Evolutionary conservation across 2,888 invertebrate species (phyloP).

Genomic region (Panorpa germanica): DNA sequence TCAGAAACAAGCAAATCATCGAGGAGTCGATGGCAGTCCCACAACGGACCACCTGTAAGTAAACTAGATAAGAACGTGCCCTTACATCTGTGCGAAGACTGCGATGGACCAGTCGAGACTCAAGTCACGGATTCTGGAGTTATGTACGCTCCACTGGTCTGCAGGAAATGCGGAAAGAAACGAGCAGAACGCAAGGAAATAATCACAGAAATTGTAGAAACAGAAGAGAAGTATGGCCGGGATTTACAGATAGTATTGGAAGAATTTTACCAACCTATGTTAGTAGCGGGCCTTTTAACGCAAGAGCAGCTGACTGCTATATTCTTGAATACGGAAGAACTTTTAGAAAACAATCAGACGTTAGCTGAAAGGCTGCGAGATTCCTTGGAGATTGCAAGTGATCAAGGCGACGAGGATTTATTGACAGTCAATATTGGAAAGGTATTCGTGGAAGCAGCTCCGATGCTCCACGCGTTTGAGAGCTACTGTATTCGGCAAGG

Average conservation of each 20-base stretch:
- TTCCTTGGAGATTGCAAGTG: slow-evolving; percentile 68
- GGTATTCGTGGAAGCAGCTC: slow-evolving; percentile 74
- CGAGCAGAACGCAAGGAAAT: slow-evolving; percentile 85
- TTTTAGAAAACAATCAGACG: slow-evolving; percentile 71
- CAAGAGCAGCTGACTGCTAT: slow-evolving; percentile 81
- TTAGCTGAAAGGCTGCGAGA: slow-evolving; percentile 74
- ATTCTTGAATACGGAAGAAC: slow-evolving; percentile 84
- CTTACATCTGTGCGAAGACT: slow-evolving; percentile 67
- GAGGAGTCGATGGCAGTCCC: slow-evolving; percentile 49
- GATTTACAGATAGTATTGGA: slow-evolving; percentile 84
- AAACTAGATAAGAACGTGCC: slow-evolving; percentile 34
- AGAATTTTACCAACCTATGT: slow-evolving; percentile 85
- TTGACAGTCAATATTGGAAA: slow-evolving; percentile 79
- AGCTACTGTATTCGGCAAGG: slow-evolving; percentile 90
- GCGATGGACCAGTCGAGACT: slow-evolving; percentile 62
- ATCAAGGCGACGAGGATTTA: slow-evolving; percentile 67
- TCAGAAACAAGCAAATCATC: slow-evolving; percentile 81
- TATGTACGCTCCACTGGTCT: slow-evolving; percentile 59
- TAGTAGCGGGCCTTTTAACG: slow-evolving; percentile 78
- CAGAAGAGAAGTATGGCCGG: slow-evolving; percentile 87
- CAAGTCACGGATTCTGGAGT: slow-evolving; percentile 52
- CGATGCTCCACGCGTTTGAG: slow-evolving; percentile 89
- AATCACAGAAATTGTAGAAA: slow-evolving; percentile 86
- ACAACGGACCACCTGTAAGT: slow-evolving; percentile 28
- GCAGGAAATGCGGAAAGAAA: slow-evolving; percentile 74